A percentile compares a stretch with the other conserved stretches of the same genome.
These are phyloP conservation scores for Sebastes kiyomatsui DNA, from an alignment of 2,797 vertebrate genomes.

Conservation along the genomic window DNA sequence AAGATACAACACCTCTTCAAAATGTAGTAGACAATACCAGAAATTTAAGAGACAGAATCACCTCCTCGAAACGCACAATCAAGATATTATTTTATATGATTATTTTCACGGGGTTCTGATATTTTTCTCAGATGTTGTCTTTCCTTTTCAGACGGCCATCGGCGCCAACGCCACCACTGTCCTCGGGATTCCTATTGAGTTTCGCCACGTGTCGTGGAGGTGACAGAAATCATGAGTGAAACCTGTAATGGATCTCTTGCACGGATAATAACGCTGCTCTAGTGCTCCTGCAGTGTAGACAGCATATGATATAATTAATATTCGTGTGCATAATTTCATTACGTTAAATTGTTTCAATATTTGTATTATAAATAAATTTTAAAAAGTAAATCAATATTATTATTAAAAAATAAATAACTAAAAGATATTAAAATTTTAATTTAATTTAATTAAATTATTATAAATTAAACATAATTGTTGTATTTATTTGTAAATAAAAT, in stretches of 20 bases:
- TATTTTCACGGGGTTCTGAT: neutral
- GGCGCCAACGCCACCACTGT: conserved; percentile 85
- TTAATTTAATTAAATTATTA: no score
- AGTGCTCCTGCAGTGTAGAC: neutral
- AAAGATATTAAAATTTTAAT: accelerated
- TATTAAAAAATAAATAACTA: no score
- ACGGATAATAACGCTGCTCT: neutral
- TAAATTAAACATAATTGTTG: no score
- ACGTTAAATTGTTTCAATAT: neutral
- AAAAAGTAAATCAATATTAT: no score
- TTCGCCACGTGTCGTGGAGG: conserved; percentile 86
- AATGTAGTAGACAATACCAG: neutral
- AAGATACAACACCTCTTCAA: neutral
- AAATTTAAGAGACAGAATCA: neutral
- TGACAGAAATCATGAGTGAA: conserved; percentile 35
- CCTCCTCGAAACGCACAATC: neutral
- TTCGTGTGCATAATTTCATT: neutral
- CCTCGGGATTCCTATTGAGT: conserved; percentile 83
- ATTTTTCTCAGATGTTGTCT: neutral
- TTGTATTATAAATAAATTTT: neutral
- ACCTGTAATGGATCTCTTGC: neutral
- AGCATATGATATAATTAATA: neutral
- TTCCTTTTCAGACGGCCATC: conserved; percentile 78
- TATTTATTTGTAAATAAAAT: no score
- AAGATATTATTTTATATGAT: no score